Percentiles rank a stretch among this genome's conserved stretches.
Conservation (phyloP, 2,113 vertebrate genomes). For the Eulemur rufifrons region DNA sequence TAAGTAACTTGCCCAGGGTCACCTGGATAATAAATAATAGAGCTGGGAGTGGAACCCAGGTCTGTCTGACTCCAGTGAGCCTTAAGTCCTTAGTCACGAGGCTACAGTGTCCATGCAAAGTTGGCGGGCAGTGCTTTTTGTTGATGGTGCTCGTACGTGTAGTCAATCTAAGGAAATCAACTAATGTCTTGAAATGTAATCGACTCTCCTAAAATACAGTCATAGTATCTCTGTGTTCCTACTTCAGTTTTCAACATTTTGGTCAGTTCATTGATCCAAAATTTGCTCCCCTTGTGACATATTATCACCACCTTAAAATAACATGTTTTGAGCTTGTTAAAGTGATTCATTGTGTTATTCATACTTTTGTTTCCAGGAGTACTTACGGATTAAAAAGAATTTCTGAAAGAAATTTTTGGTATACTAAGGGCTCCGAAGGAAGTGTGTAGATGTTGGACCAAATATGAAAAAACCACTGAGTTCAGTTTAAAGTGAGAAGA, state of each 20-base stretch:
- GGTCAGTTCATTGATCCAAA: neutral
- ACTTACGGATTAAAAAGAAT: neutral
- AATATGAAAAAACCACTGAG: neutral
- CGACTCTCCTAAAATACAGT: neutral
- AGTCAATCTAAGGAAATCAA: neutral
- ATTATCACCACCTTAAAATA: neutral
- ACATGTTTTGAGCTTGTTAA: neutral
- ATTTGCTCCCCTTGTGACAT: neutral
- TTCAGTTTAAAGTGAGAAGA: neutral
- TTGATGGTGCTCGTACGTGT: neutral
- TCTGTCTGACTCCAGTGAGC: neutral
- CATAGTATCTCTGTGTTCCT: neutral
- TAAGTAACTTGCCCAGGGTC: neutral
- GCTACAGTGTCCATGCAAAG: fast-evolving
- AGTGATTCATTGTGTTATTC: neutral
- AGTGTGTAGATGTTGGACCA: neutral
- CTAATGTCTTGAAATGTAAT: neutral
- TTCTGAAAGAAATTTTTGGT: neutral
- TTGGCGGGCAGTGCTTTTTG: neutral
- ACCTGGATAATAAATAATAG: neutral
- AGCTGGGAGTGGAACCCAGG: neutral
- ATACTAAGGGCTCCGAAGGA: neutral
- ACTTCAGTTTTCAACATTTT: constrained; percentile 12
- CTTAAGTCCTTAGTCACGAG: neutral
- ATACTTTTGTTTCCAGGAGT: neutral